Percentiles rank a stretch among this genome's conserved stretches.
Conservation (phyloP, 1,140 invertebrate genomes). For the Scaptomyza pallida region DNA sequence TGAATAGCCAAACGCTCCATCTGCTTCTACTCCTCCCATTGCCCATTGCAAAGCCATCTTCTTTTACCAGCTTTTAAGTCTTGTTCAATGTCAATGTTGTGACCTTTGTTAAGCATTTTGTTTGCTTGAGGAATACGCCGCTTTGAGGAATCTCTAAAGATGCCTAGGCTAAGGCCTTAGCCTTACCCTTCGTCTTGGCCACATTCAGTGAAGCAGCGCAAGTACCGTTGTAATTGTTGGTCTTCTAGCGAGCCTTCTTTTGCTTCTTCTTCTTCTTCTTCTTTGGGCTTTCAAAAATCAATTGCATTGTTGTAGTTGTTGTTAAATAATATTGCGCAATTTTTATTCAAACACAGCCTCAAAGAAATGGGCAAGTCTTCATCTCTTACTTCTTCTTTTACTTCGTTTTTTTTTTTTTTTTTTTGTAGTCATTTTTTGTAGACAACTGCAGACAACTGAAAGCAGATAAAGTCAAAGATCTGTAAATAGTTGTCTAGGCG, state of each 20-base stretch:
- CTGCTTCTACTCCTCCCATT: background rate
- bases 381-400: constrained; percentile 5
- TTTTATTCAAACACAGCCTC: constrained; percentile 70
- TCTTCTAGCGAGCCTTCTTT: constrained; percentile 8
- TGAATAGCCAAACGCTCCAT: constrained; percentile 14
- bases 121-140: constrained; percentile 44
- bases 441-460: constrained; percentile 32
- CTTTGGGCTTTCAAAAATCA: constrained; percentile 63
- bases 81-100: constrained; percentile 79
- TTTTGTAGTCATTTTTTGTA: background rate
- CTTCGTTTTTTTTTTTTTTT: background rate
- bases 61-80: constrained; percentile 36
- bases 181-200: background rate
- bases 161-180: background rate
- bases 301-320: constrained; percentile 71
- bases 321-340: constrained; percentile 76
- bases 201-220: constrained; percentile 48
- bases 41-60: background rate
- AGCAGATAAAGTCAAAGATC: constrained; percentile 8
- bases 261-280: background rate
- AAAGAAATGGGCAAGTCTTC: constrained; percentile 30
- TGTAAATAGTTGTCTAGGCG: constrained; percentile 1
- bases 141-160: constrained; percentile 54
- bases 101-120: constrained; percentile 80
- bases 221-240: constrained; percentile 79